Percentiles rank a stretch among this genome's conserved stretches.
Evolutionary conservation across 2,888 invertebrate genomes (phyloP).

Genomic region (Ophion slaviceki): DNA sequence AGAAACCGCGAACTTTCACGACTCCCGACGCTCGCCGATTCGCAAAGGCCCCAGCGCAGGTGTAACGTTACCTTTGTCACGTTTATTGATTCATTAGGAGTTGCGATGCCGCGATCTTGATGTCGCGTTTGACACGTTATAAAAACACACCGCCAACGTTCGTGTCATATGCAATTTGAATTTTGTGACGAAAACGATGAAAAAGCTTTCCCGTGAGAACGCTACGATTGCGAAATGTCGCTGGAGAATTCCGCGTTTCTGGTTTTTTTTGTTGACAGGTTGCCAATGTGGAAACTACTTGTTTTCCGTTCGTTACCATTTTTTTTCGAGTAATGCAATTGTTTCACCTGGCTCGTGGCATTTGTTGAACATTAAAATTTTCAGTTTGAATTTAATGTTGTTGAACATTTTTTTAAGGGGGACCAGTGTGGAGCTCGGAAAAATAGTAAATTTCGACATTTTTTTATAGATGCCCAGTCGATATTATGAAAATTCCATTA

Average conservation of each 20-base stretch:
- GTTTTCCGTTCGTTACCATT: background rate
- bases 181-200: background rate
- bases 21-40: background rate
- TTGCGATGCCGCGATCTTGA: constrained; percentile 21
- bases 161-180: constrained; percentile 14
- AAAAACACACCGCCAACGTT: constrained; percentile 1
- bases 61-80: constrained; percentile 45
- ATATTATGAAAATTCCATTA: no score
- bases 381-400: no score
- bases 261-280: background rate
- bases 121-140: constrained; percentile 24
- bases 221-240: background rate
- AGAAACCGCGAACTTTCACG: constrained; percentile 60
- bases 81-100: constrained; percentile 43
- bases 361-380: background rate
- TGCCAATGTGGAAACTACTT: background rate
- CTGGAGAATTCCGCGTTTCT: constrained; percentile 10
- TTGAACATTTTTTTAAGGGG: no score
- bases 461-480: no score
- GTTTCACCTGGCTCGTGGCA: background rate
- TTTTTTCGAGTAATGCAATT: background rate
- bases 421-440: no score
- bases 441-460: no score
- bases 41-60: background rate
- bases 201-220: background rate